Evolutionary conservation across 1,140 invertebrate species (phyloP), one percentile per base, ranked within the genome.

Genomic region (Scaptodrosophila lebanonensis): DNA sequence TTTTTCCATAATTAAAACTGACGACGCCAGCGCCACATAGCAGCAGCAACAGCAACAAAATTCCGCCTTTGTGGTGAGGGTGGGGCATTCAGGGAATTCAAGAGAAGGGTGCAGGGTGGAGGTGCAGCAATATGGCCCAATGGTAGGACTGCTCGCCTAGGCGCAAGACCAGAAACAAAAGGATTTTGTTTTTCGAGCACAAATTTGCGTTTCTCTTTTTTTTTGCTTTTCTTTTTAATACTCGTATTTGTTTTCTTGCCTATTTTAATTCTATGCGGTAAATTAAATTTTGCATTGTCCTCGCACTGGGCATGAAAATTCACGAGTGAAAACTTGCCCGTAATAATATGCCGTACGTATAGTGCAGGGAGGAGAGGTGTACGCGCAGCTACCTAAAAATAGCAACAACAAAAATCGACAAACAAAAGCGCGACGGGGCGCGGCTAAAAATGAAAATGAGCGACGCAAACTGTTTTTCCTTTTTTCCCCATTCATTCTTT

Each of bases 211-310:
- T 35, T 7, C 27, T 1, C 8, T 25, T 2, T 2, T 1, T 20
- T 25, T 1, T 2, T 36, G 11, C 2, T 36, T 33, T 4, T 17
- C 8, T 8, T 20, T 33, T 22, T 11, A n/a, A n/a, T n/a, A n/a
- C n/a, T n/a, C n/a, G n/a, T n/a, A n/a, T n/a, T 17, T 42, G 20
- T 12, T 15, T 17, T 32, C 17, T 69, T 69, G 57, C 60, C 44
- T 66, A 66, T 72, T 73, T 67, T 58, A 72, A 73, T 73, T 72
- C 69, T 73, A 73, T 72, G 69, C 69, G 69, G 69, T 72, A 72
- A 72, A 72, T 73, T 73, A 73, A 73, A 73, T 73, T 64, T 73
- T 68, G 48, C 58, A 73, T 73, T 73, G 69, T 73, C 64, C 59
- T 58, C 15, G 39, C 29, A 47, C 22, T 51, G 17, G 30, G 56